A percentile compares a stretch with the other conserved stretches of the same genome.
Conservation (phyloP, 2,888 invertebrate species). For the Tipula helvola region DNA sequence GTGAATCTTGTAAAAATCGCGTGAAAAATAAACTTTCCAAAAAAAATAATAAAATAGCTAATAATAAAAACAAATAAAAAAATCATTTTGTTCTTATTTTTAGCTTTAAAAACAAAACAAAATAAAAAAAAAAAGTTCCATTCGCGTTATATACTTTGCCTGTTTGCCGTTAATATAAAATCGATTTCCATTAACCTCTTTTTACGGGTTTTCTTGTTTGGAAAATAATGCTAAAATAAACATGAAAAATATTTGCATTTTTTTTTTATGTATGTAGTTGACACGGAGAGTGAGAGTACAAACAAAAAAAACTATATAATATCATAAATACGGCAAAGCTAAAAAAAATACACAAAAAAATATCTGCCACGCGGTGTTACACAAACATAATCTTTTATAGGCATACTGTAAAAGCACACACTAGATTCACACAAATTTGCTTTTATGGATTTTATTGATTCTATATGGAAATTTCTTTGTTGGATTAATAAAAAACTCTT, state of each 20-base stretch:
- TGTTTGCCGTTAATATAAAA: neutral
- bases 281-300: neutral
- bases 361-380: neutral
- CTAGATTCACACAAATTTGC: neutral
- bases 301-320: neutral
- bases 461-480: neutral
- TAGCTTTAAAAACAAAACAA: neutral
- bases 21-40: neutral
- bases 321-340: neutral
- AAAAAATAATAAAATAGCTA: neutral
- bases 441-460: neutral
- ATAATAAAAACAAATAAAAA: neutral
- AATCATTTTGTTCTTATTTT: neutral
- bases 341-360: neutral
- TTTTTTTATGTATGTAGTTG: neutral
- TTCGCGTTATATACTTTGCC: neutral
- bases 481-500: neutral
- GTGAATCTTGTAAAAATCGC: neutral
- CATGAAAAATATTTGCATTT: neutral
- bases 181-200: slow-evolving; percentile 4
- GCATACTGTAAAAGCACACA: neutral
- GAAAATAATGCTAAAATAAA: neutral
- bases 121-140: neutral
- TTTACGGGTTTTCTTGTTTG: neutral
- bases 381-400: neutral